Percentiles rank a stretch among this genome's conserved stretches.
These are phyloP conservation scores for Stictocephala bisonia DNA, from an alignment of 2,888 invertebrate species.

Conservation along the genomic window DNA sequence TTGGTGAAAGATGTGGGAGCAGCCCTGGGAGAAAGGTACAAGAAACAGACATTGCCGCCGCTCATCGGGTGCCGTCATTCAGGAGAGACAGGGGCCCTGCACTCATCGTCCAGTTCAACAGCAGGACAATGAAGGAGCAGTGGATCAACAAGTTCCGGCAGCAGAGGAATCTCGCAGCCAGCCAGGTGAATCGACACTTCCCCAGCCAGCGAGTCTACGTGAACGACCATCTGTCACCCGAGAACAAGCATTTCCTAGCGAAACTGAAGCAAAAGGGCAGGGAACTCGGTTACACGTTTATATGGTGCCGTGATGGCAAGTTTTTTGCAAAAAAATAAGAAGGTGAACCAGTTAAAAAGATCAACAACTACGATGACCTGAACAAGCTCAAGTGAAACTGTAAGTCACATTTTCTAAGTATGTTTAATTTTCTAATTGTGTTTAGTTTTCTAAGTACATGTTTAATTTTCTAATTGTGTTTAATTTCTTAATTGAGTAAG, in stretches of 20 bases:
- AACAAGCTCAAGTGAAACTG: too few relatives aligned
- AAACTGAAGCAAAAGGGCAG: background rate
- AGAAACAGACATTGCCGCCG: too few relatives aligned
- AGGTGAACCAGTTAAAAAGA: too few relatives aligned
- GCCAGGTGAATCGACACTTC: background rate
- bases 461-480: too few relatives aligned
- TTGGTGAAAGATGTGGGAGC: too few relatives aligned
- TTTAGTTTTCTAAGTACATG: too few relatives aligned
- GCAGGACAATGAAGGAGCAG: background rate
- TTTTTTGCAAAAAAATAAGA: background rate
- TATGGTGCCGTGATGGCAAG: background rate
- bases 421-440: too few relatives aligned
- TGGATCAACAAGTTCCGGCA: background rate
- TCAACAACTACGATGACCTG: too few relatives aligned
- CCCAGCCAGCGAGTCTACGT: background rate
- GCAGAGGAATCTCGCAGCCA: background rate
- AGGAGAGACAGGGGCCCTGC: background rate
- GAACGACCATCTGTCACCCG: slow-evolving; percentile 6
- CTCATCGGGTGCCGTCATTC: too few relatives aligned
- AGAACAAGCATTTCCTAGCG: background rate
- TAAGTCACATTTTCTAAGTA: too few relatives aligned
- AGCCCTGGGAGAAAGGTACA: too few relatives aligned
- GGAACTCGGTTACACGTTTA: background rate
- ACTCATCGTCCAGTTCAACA: background rate
- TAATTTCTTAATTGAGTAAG: too few relatives aligned